Evolutionary conservation across 2,888 invertebrate species (phyloP), one percentile per base, ranked within the genome.

Genomic region (Malthinus flaveolus): DNA sequence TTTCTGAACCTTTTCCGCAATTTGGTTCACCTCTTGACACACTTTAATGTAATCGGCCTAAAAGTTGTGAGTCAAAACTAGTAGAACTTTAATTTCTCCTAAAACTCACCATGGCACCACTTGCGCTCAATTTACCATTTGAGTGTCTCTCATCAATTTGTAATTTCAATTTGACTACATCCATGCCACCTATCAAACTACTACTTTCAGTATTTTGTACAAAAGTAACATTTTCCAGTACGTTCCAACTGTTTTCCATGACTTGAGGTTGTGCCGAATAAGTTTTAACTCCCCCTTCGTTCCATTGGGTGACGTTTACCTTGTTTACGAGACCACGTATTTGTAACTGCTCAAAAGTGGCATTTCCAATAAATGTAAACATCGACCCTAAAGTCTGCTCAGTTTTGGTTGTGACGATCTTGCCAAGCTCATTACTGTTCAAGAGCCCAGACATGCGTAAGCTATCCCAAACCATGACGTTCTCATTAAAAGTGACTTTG

Each of bases 221-320:
- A 35, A 83, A 79, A 32, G 71, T 66, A 10, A 82, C 66, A 53
- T 78, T 75, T 4, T 75, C 73, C 23, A 70, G 57, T 1, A 81
- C 64, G 1, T 70, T 78, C 84, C 85, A 85, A 32, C 78, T 76
- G 4, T 81, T 81, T 7, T 71, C 73, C 5, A 85, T 73, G 3
- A 71, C 68, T 67, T 84, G 83, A 7, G 70, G 64, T 0, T 71
- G 33, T 2, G 72, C 66, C 0, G 72, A 70, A 3, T 65, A 63
- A 9, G 68, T 70, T 70, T 76, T 76, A 1, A 83, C 61, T 1
- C 75, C 69, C n/a, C 72, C 68, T 32, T 68, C 62, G 32, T 77
- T 69, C 84, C 84, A 84, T 6, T 75, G 60, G 3, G 71, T 68
- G 33, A 82, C 72, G 65, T 83, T 73, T 13, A 83, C 78, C 1